Base-by-base conservation (phyloP, 1,140 invertebrate species). In the Colletes gigas region DNA sequence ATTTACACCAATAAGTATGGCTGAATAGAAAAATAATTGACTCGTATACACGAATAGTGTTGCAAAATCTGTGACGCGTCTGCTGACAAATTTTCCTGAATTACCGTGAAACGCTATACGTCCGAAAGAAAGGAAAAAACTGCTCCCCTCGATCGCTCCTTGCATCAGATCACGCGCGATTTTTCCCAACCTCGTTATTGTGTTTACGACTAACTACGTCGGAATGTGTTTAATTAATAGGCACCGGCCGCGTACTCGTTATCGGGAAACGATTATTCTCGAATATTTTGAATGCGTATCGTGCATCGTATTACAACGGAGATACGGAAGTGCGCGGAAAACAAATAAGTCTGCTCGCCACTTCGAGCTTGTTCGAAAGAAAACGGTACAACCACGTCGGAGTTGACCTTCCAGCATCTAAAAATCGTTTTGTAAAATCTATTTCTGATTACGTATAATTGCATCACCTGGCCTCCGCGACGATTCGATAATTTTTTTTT, bases 191-290 rank as follows among this genome's bases (percentile, higher is more conserved):
- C 7, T 50, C n/a, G 19, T 55, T 75, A 44, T 66, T 19, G 19
- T 63, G 54, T 65, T 82, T 76, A 67, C 71, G 54, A 47, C 17
- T 21, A 52, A 21, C 10, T 65, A 30, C 15, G 65, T 12, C 55
- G 69, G 44, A 50, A 67, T 52, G 60, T 30, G 63, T 68, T 77
- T 73, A 82, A 82, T 82, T 82, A 63, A 73, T 73, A 82, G 60
- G 3, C 68, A 10, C n/a, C 47, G 17, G 10, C 17, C 75, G 21
- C 55, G 75, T 72, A 70, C 67, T 67, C 69, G 15, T 72, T 79
- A 82, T 79, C 63, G 67, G 21, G 21, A 73, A 78, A 73, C 81
- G 81, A 79, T 82, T 76, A 75, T 76, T 83, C 78, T 39, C 52
- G 59, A 65, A 81, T 76, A 65, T 83, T 83, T 63, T 21, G 52